phyloP scores from a whole-genome alignment of 2,888 invertebrate species.

The Polylopha cassiicola region DNA sequence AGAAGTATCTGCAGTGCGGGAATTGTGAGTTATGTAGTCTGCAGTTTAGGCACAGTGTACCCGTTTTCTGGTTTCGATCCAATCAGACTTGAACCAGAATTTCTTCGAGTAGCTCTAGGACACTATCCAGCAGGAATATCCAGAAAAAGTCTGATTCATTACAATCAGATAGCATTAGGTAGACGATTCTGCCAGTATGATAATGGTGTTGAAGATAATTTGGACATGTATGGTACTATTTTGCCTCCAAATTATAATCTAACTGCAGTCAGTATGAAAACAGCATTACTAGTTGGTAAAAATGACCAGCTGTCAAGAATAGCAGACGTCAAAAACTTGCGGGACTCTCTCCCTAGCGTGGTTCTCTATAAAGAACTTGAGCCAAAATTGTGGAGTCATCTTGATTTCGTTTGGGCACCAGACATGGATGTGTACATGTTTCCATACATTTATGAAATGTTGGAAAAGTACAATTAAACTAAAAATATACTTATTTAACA shows the following conservation, averaged over 20 bases:
- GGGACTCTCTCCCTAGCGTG: constrained; percentile 12
- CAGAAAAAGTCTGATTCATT: constrained; percentile 35
- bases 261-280: constrained; percentile 30
- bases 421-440: constrained; percentile 6
- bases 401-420: constrained; percentile 17
- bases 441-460: constrained; percentile 5
- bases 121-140: constrained; percentile 35
- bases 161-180: constrained; percentile 28
- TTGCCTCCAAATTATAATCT: constrained; percentile 34
- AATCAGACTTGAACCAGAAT: constrained; percentile 55
- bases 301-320: constrained; percentile 17
- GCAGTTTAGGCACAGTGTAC: constrained; percentile 51
- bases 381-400: constrained; percentile 13
- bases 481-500: too few species aligned
- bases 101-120: constrained; percentile 25
- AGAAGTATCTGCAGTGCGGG: constrained; percentile 25
- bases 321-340: constrained; percentile 19
- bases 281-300: constrained; percentile 17
- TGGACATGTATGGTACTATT: constrained; percentile 2
- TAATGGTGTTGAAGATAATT: constrained; percentile 10
- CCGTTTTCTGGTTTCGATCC: constrained; percentile 65
- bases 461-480: constrained; percentile 1
- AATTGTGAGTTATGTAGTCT: constrained; percentile 24
- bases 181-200: constrained; percentile 27
- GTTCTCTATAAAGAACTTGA: constrained; percentile 5